Base-by-base conservation (phyloP, 2,113 vertebrate species). In the Poecilia latipinna region DNA sequence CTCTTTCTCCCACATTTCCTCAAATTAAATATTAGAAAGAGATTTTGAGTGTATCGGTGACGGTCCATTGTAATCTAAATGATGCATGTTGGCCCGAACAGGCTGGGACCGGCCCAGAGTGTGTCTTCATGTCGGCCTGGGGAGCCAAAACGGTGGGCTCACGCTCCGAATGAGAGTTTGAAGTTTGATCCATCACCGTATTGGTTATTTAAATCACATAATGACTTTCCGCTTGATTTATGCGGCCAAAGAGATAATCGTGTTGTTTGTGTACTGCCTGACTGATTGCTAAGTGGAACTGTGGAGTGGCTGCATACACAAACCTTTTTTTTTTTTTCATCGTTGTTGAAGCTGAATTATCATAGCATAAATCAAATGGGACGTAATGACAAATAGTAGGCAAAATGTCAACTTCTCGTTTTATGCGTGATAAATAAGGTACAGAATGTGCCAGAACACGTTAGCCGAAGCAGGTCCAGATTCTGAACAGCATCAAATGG, bases 201-300 rank as follows among this genome's bases (percentile, higher is more conserved):
- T 91, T 84, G 79, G 75, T 82, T 89, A 87, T 90, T 87, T 84
- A 88, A 88, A 91, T 91, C 77, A 80, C 83, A 73, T 80, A 76
- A 75, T 72, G 67, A 70, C 78, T 76, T 82, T 29, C 44, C 75
- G 74, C 68, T 75, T 91, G 89, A 90, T 92, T 85, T 78, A 90
- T 88, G 89, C 65, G 66, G 75, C 86, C 72, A 78, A 42, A 24
- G 80, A 82, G 71, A 86, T 88, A 74, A 91, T 85, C 15, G 72
- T 78, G 78, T 83, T 73, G 82, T 86, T 88, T 75, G 7, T 80
- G 77, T 70, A 17, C 81, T 72, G 86, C 74, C 77, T 85, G 78
- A 72, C 26, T 86, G 86, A 80, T 89, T 80, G 65, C 68, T 74
- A 57, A 85, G 80, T 42, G 78, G 70, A 79, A 79, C 79, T 81